Evolutionary conservation across 2,888 invertebrate species (phyloP).

Genomic region (Eustalomyia histrio): DNA sequence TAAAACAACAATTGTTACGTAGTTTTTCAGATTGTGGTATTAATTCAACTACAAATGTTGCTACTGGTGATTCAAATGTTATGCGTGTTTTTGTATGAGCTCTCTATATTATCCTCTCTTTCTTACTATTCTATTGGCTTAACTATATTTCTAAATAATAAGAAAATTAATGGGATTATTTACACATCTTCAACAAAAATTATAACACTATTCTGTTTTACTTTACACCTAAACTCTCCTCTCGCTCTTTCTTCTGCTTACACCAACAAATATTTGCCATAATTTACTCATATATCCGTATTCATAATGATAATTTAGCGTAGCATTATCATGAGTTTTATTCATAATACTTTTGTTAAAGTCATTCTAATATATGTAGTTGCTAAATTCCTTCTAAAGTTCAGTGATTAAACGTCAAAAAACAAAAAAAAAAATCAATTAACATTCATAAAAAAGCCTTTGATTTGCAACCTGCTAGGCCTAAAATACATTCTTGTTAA

Average conservation of each 20-base stretch:
- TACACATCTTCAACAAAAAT: background rate
- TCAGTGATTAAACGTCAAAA: too few relatives aligned
- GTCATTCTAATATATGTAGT: too few relatives aligned
- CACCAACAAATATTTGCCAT: too few relatives aligned
- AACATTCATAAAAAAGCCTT: too few relatives aligned
- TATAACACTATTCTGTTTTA: background rate
- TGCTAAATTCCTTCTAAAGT: too few relatives aligned
- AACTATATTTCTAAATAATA: background rate
- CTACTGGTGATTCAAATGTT: constrained; percentile 68
- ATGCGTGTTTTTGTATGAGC: constrained; percentile 72
- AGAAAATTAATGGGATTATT: constrained; percentile 3
- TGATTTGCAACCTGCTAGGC: too few relatives aligned
- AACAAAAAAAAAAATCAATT: too few relatives aligned
- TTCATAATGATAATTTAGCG: too few relatives aligned
- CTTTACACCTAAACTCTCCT: background rate
- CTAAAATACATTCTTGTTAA: too few relatives aligned
- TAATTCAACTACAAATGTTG: constrained; percentile 62
- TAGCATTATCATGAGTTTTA: too few relatives aligned
- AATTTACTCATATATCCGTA: too few relatives aligned
- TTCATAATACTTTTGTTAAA: too few relatives aligned
- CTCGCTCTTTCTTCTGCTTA: background rate
- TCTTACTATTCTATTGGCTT: constrained; percentile 15
- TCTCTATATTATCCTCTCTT: constrained; percentile 5
- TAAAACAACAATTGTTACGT: constrained; percentile 73
- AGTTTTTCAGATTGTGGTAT: constrained; percentile 73